A percentile compares a stretch with the other conserved stretches of the same genome.
Conservation (phyloP, 1,140 invertebrate species). For the Platyscapa corneri region DNA sequence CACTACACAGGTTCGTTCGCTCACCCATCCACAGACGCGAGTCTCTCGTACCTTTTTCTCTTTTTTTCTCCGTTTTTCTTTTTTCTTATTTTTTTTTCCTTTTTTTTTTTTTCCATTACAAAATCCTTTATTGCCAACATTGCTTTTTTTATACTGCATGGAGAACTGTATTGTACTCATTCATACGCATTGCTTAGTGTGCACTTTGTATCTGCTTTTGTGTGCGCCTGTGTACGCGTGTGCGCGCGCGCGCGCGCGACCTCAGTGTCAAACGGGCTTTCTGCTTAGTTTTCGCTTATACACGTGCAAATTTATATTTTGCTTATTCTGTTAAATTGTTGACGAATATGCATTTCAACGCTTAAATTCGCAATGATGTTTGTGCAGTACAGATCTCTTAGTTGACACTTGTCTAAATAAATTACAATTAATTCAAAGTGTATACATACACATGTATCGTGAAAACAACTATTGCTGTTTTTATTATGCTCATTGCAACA, state of each 20-base stretch:
- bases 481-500: too few relatives aligned
- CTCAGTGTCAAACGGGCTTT: background rate
- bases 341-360: background rate
- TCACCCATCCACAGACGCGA: background rate
- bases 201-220: constrained; percentile 21
- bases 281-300: background rate
- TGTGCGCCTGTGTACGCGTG: background rate
- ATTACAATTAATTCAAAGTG: too few relatives aligned
- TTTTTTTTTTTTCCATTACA: background rate
- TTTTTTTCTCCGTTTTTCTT: too few relatives aligned
- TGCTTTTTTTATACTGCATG: background rate
- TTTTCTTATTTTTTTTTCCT: background rate
- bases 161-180: background rate
- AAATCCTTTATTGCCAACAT: background rate
- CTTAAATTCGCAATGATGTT: too few relatives aligned
- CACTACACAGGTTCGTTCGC: constrained; percentile 70
- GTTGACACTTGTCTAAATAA: too few relatives aligned
- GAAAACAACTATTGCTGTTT: too few relatives aligned
- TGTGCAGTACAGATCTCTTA: too few relatives aligned
- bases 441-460: too few relatives aligned
- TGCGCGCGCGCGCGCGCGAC: too few relatives aligned
- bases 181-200: background rate
- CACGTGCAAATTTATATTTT: background rate
- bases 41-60: too few relatives aligned
- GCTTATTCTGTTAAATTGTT: background rate